These are phyloP conservation scores for Stenoptilia bipunctidactyla DNA, from an alignment of 2,888 invertebrate species.

Conservation along the genomic window DNA sequence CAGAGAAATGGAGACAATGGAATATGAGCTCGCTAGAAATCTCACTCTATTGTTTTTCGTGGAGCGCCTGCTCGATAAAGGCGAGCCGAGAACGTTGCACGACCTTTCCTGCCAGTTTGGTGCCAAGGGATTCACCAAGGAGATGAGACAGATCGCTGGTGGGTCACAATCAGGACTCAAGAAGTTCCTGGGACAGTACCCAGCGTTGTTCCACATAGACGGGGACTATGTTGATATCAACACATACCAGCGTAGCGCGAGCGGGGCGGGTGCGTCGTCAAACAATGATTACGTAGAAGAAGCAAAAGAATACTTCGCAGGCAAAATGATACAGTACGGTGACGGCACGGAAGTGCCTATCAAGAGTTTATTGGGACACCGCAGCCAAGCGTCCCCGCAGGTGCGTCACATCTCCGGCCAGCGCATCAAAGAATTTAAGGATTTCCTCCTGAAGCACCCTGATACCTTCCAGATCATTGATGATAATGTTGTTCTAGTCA, in stretches of 20 bases:
- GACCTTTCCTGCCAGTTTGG: constrained; percentile 99
- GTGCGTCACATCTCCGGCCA: constrained; percentile 96
- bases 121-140: constrained; percentile 98
- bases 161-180: constrained; percentile 96
- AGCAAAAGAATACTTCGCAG: constrained; percentile 97
- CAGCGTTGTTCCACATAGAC: constrained; percentile 94
- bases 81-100: constrained; percentile 94
- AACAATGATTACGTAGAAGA: constrained; percentile 94
- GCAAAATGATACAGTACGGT: constrained; percentile 95
- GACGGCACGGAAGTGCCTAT: constrained; percentile 97
- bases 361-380: constrained; percentile 94
- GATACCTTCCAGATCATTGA: constrained; percentile 89
- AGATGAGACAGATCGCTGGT: constrained; percentile 96
- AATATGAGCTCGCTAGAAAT: constrained; percentile 94
- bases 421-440: constrained; percentile 93
- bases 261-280: constrained; percentile 73
- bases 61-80: constrained; percentile 97
- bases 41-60: constrained; percentile 98
- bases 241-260: constrained; percentile 76
- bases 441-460: constrained; percentile 87
- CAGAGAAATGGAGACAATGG: constrained; percentile 88
- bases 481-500: constrained; percentile 85
- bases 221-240: constrained; percentile 92
- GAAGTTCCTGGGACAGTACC: constrained; percentile 97
- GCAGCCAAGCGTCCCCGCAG: constrained; percentile 96